Evolutionary conservation across 2,888 invertebrate species (phyloP), one percentile per base, ranked within the genome.

Genomic region (Petrolisthes cinctipes): DNA sequence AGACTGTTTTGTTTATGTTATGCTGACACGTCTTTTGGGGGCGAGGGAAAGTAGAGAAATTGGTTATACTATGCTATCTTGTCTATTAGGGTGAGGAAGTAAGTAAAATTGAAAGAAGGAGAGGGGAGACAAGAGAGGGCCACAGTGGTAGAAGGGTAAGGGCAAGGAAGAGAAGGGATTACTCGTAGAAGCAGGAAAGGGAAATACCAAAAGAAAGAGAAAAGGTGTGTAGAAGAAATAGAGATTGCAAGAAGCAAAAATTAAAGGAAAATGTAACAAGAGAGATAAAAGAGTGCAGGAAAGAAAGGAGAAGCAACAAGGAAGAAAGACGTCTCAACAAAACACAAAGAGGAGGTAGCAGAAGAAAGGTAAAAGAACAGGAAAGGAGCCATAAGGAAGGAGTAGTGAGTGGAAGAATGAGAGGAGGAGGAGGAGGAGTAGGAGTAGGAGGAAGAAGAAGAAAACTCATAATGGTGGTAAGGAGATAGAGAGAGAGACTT

Each of bases 391-490:
- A 14, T 9, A 14, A 14, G 14, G 14, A 14, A 11, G 75, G 75
- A 75, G 23, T 6, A 75, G 7, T 6, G n/a, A n/a, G 75, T 11
- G 75, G 75, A 75, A 75, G 75, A 75, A 23, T 6, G 23, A n/a
- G 75, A 75, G 75, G 75, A 75, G n/a, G 75, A 75, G 75, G 75
- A 75, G 75, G n/a, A 75, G 75, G 75, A 75, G n/a, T 6, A 75
- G 75, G 75, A 75, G 75, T 6, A 61, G 61, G 61, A 61, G 6
- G 61, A 61, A 9, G 14, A 61, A 61, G 61, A 61, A 61, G 61
- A 61, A 75, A 23, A n/a, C n/a, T n/a, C n/a, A n/a, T n/a, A n/a
- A n/a, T n/a, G n/a, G n/a, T n/a, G n/a, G n/a, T n/a, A n/a, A n/a
- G n/a, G n/a, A n/a, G n/a, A n/a, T n/a, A n/a, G n/a, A n/a, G n/a